Percentiles rank a stretch among this genome's conserved stretches.
Evolutionary conservation across 2,888 invertebrate genomes (phyloP).

Genomic region (Allolobophora icterica): DNA sequence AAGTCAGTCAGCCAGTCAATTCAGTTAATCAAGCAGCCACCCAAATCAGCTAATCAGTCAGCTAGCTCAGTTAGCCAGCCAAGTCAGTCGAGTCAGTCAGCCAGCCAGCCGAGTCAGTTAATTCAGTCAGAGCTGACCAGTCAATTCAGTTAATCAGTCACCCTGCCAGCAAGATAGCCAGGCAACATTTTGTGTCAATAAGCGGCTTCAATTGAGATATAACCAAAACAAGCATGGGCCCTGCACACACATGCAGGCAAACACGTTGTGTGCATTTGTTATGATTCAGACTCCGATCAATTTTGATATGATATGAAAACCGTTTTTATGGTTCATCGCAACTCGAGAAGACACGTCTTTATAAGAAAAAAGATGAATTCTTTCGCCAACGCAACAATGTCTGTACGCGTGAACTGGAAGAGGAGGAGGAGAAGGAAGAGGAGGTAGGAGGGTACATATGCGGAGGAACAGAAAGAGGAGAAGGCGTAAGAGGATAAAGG

Average conservation of each 20-base stretch:
- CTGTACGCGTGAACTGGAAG: neutral
- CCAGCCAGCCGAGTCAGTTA: neutral
- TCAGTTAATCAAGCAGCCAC: neutral
- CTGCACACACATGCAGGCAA: neutral
- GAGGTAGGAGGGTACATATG: neutral
- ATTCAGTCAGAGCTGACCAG: neutral
- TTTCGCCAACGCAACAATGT: neutral
- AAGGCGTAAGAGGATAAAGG: neutral
- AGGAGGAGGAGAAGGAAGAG: neutral
- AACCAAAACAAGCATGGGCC: neutral
- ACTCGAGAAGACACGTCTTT: neutral
- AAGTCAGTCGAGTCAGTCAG: neutral
- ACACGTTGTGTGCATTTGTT: neutral
- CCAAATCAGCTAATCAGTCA: neutral
- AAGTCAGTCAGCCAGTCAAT: neutral
- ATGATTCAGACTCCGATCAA: neutral
- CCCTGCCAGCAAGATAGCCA: neutral
- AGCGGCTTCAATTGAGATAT: neutral
- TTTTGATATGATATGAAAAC: slow-evolving; percentile 12
- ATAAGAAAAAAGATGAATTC: neutral
- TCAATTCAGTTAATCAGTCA: too few species aligned
- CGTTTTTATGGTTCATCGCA: neutral
- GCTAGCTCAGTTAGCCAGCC: neutral
- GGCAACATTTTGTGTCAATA: neutral
- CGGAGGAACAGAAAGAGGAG: neutral